Evolutionary conservation across 2,797 vertebrate species (phyloP).

Genomic region (Eospalax fontanierii): DNA sequence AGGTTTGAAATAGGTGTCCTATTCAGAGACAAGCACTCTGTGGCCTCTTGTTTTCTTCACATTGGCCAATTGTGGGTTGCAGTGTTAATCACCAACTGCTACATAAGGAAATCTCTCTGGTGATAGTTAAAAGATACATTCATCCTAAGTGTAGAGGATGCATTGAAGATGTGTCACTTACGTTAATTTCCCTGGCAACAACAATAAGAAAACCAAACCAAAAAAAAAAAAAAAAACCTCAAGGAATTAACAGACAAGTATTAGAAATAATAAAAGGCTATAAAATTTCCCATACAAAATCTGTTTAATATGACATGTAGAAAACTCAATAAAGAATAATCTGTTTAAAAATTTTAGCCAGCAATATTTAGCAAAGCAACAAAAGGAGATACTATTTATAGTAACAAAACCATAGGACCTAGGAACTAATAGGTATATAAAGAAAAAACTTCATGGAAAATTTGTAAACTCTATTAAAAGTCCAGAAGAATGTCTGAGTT

Average conservation of each 20-base stretch:
- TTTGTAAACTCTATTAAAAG: background rate
- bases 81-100: no score
- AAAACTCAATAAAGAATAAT: no score
- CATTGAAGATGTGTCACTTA: no score
- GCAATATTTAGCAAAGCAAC: conserved; percentile 25
- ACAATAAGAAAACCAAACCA: no score
- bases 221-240: background rate
- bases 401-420: background rate
- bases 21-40: no score
- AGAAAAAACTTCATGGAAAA: background rate
- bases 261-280: background rate
- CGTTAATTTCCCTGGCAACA: background rate
- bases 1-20: no score
- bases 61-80: no score
- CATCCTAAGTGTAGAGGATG: no score
- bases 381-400: background rate
- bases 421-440: conserved; percentile 5
- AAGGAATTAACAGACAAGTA: conserved; percentile 7
- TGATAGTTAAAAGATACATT: no score
- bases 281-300: conserved; percentile 47
- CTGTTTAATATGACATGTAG: no score
- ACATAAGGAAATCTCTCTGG: no score
- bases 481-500: conserved; percentile 31
- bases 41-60: no score
- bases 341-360: conserved; percentile 21